Percentiles rank a stretch among this genome's conserved stretches.
Conservation (phyloP, 1,140 invertebrate species). For the Trialeurodes vaporariorum region DNA sequence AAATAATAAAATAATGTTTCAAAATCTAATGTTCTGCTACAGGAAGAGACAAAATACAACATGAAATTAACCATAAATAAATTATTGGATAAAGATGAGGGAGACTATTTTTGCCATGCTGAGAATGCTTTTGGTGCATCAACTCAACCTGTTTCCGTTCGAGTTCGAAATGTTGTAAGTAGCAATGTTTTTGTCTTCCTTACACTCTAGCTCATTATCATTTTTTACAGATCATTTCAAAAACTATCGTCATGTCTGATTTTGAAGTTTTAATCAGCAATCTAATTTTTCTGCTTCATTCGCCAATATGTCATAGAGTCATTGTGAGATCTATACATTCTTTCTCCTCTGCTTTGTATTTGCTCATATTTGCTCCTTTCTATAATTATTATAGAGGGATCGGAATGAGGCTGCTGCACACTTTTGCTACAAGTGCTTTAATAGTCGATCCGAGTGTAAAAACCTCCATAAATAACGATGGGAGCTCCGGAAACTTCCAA, state of each 20-base stretch:
- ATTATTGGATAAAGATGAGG: conserved; percentile 52
- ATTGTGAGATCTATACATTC: too few species aligned
- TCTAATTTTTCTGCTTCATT: neutral
- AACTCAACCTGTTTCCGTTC: conserved; percentile 54
- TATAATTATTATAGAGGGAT: too few species aligned
- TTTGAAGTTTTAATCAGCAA: neutral
- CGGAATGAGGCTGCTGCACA: too few species aligned
- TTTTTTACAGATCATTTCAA: too few species aligned
- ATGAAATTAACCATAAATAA: conserved; percentile 60
- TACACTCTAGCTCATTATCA: neutral
- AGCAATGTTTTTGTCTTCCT: neutral
- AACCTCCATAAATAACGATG: too few species aligned
- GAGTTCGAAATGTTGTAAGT: conserved; percentile 43
- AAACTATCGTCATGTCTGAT: too few species aligned
- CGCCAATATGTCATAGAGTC: too few species aligned
- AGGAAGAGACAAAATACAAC: conserved; percentile 47
- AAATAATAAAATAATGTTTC: conserved; percentile 3
- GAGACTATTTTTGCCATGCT: conserved; percentile 68
- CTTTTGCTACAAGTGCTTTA: too few species aligned
- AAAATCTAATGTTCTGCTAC: conserved; percentile 12
- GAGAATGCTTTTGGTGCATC: conserved; percentile 63
- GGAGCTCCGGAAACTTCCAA: too few species aligned
- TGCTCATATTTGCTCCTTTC: too few species aligned
- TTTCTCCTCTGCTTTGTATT: too few species aligned
- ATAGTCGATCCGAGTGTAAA: too few species aligned